Percentiles rank a stretch among this genome's conserved stretches.
Conservation (phyloP, 2,888 invertebrate genomes). For the Epinotia ramella region DNA sequence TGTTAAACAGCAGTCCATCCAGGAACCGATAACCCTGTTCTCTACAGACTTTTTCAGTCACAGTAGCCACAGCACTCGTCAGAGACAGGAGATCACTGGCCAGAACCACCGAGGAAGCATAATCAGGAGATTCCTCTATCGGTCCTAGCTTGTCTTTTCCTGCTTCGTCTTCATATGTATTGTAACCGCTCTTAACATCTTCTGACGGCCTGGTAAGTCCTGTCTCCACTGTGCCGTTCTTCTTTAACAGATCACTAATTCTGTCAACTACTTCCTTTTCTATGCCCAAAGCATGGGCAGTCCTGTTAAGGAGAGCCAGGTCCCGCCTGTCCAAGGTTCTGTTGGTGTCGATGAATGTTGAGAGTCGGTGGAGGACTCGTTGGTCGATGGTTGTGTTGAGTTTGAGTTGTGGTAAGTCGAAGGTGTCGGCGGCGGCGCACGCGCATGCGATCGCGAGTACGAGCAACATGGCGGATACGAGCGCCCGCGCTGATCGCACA, state of each 20-base stretch:
- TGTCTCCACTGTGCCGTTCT: constrained; percentile 49
- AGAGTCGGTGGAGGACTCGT: constrained; percentile 61
- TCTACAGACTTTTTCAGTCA: constrained; percentile 77
- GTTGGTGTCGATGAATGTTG: constrained; percentile 61
- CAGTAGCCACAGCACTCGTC: constrained; percentile 76
- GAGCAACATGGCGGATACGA: constrained; percentile 68
- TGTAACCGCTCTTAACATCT: constrained; percentile 50
- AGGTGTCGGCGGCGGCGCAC: constrained; percentile 56
- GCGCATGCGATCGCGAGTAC: constrained; percentile 70
- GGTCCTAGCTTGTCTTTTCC: constrained; percentile 58
- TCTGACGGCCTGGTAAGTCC: constrained; percentile 34
- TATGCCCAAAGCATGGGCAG: constrained; percentile 62
- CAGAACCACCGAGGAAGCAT: constrained; percentile 78
- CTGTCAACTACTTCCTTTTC: constrained; percentile 66
- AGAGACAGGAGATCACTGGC: constrained; percentile 81
- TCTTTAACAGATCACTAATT: constrained; percentile 61
- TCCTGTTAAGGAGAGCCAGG: constrained; percentile 63
- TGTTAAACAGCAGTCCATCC: constrained; percentile 78
- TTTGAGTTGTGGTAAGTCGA: constrained; percentile 21
- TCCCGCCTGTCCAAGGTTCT: constrained; percentile 62
- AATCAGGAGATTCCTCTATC: constrained; percentile 78
- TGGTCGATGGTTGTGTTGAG: constrained; percentile 64
- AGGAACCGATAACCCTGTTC: constrained; percentile 80
- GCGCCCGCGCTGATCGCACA: constrained; percentile 72
- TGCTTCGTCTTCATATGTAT: constrained; percentile 57